Base-by-base conservation (phyloP, 2,797 vertebrate genomes). In the Sparus aurata region DNA sequence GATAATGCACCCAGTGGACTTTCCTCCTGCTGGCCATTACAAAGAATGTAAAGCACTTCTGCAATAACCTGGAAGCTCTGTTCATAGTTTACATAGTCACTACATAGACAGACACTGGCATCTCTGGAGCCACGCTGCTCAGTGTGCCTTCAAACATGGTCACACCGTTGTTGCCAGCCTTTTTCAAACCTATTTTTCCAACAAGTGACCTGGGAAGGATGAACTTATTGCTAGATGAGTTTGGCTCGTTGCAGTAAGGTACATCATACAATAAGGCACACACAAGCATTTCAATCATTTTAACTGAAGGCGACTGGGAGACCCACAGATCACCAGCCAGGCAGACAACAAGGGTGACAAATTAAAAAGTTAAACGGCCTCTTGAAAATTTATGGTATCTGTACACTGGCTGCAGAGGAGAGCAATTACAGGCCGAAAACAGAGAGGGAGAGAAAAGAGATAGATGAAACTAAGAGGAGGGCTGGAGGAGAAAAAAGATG, bases 291-390 rank as follows among this genome's bases (percentile, higher is more conserved):
- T 77, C 1, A 38, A 58, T 68, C 12, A 17, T 3, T 43, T 9
- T 61, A 66, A 55, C 6, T 22, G 2, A 27, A 7, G 5, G 25
- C 27, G 58, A 25, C 61, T 60, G 46, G 9, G n/a, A 77, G 63
- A 69, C 38, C 15, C 11, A 52, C 38, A 3, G 20, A 71, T 58
- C 16, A 61, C 64, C 22, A 52, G 23, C 20, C 27, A 25, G 57
- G 18, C 11, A 7, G 34, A 49, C 17, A 55, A 27, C 41, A 38
- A 23, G 0, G 5, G 34, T 10, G 43, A 52, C 63, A 69, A 75
- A 80, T 76, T 13, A 59, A 38, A 34, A 83, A 75, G 41, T 73
- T 79, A 53, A 64, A 69, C 61, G 81, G 50, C 59, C 43, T 63
- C 49, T 27, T 55, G 73, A 67, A 23, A 74, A 64, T 83, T 45